These are phyloP conservation scores for Zonitis immaculata DNA, from an alignment of 2,888 invertebrate species.

Conservation along the genomic window DNA sequence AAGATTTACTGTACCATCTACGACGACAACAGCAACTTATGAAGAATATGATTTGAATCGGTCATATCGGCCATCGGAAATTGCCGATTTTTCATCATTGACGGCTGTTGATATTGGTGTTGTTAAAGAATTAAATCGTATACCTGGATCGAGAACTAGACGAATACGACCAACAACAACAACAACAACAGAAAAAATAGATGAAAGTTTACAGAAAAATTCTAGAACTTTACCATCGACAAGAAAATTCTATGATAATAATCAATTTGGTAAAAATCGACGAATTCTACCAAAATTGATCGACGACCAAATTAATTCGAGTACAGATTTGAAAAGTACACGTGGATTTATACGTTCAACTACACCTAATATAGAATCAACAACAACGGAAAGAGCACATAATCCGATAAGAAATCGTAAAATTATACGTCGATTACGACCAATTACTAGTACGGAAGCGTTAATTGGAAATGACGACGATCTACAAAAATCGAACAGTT, in stretches of 20 bases:
- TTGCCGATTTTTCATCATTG: constrained; percentile 54
- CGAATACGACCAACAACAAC: constrained; percentile 25
- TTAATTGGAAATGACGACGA: constrained; percentile 16
- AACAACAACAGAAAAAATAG: constrained; percentile 19
- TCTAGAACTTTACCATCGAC: constrained; percentile 25
- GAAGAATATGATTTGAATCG: constrained; percentile 31
- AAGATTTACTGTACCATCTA: constrained; percentile 20
- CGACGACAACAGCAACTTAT: constrained; percentile 32
- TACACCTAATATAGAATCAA: constrained; percentile 9
- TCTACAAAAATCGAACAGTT: background rate
- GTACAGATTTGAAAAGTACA: constrained; percentile 20
- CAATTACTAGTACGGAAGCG: constrained; percentile 12
- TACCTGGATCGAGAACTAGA: constrained; percentile 17
- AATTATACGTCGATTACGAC: constrained; percentile 32
- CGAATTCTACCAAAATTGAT: constrained; percentile 7
- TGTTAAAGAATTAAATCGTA: constrained; percentile 22
- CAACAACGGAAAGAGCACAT: constrained; percentile 19
- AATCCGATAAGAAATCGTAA: constrained; percentile 23
- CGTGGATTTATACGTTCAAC: constrained; percentile 20
- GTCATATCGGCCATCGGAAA: constrained; percentile 41
- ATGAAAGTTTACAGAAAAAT: constrained; percentile 24
- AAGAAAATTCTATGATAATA: constrained; percentile 21
- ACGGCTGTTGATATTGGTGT: constrained; percentile 50
- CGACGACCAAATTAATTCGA: constrained; percentile 25
- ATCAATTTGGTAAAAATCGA: constrained; percentile 21